phyloP scores from a whole-genome alignment of 2,113 vertebrate genomes.

The Cyprinodon tularosa region DNA sequence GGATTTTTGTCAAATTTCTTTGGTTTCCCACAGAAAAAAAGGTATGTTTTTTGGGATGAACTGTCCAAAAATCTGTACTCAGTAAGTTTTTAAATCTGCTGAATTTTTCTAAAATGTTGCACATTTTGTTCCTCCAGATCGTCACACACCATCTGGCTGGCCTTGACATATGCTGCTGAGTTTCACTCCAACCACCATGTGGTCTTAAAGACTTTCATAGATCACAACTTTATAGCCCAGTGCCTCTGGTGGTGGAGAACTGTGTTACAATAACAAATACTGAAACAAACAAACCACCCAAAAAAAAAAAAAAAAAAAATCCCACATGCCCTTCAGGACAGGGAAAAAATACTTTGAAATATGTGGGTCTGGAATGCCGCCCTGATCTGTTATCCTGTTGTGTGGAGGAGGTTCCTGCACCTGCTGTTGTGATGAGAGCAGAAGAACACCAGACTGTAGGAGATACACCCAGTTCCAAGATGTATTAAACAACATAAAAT shows the following conservation, averaged over 20 bases:
- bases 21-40: too few species aligned
- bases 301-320: too few species aligned
- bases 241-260: too few species aligned
- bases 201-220: conserved; percentile 13
- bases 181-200: conserved; percentile 49
- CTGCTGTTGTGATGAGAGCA: conserved; percentile 55
- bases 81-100: neutral
- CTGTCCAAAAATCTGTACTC: neutral
- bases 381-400: conserved; percentile 36
- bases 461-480: conserved; percentile 35
- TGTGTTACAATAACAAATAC: too few species aligned
- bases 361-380: conserved; percentile 37
- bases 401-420: conserved; percentile 61
- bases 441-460: conserved; percentile 1
- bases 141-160: conserved; percentile 48
- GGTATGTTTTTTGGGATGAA: neutral
- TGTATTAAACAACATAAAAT: conserved; percentile 21
- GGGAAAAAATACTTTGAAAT: neutral
- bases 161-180: conserved; percentile 59
- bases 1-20: too few species aligned
- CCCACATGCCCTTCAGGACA: neutral
- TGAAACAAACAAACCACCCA: too few species aligned
- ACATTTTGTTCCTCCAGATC: conserved; percentile 34
- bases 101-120: conserved; percentile 25
- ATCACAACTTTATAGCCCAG: too few species aligned